A percentile compares a stretch with the other conserved stretches of the same genome.
These are phyloP conservation scores for Zaprionus bogoriensis DNA, from an alignment of 2,888 invertebrate genomes.

Conservation along the genomic window DNA sequence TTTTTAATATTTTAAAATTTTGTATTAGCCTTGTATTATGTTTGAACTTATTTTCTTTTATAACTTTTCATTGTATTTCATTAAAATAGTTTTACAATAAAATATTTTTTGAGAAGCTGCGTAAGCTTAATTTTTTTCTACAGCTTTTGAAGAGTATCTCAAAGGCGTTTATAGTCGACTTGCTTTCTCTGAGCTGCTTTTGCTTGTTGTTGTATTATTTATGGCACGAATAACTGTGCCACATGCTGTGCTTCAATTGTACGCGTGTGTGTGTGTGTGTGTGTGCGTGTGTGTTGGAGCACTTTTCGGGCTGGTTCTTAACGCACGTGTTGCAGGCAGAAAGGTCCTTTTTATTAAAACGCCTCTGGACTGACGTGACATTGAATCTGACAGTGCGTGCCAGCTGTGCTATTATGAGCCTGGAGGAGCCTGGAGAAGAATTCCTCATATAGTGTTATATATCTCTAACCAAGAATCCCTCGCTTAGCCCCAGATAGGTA, in stretches of 20 bases:
- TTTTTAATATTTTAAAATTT: too few species aligned
- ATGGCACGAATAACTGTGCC: slow-evolving; percentile 42
- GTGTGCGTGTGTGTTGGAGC: neutral
- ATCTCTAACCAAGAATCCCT: neutral
- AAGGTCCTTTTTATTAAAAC: slow-evolving; percentile 37
- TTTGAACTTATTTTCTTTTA: too few species aligned
- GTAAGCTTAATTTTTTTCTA: neutral
- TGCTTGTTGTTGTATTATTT: slow-evolving; percentile 42
- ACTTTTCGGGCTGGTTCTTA: slow-evolving; percentile 22
- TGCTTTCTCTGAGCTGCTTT: neutral
- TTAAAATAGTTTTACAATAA: too few species aligned
- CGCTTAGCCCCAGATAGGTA: too few species aligned
- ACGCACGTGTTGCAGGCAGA: slow-evolving; percentile 22
- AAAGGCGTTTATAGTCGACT: neutral
- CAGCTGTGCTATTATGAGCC: neutral
- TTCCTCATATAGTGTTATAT: too few species aligned
- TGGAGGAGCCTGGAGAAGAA: neutral
- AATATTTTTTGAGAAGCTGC: too few species aligned
- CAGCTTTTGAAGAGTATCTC: slow-evolving; percentile 1
- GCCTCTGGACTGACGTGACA: slow-evolving; percentile 31
- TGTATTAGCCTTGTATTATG: too few species aligned
- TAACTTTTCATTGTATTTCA: too few species aligned
- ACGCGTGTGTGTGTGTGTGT: slow-evolving; percentile 1
- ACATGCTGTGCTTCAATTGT: slow-evolving; percentile 40
- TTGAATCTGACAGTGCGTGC: slow-evolving; percentile 17